Evolutionary conservation across 1,140 invertebrate genomes (phyloP).

Genomic region (Lepidurus couesii): DNA sequence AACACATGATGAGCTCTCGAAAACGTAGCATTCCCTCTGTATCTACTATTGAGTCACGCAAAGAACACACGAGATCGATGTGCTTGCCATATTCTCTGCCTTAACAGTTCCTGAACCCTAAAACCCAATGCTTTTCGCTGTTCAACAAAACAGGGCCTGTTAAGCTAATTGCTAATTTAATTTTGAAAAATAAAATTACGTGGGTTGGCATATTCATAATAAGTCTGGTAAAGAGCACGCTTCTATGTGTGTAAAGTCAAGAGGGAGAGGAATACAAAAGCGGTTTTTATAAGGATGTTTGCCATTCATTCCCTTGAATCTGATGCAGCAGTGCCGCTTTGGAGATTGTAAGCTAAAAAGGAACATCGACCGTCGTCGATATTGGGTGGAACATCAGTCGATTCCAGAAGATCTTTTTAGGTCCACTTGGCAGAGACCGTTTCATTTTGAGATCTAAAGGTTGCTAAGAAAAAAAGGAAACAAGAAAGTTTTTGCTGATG

Average conservation of each 20-base stretch:
- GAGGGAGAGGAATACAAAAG: too few relatives aligned
- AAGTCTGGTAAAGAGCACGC: too few relatives aligned
- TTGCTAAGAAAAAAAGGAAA: not conserved
- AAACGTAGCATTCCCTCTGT: not conserved
- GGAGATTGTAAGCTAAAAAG: not conserved
- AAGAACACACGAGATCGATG: not conserved
- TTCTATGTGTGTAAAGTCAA: too few relatives aligned
- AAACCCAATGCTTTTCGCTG: too few relatives aligned
- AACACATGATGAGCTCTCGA: not conserved
- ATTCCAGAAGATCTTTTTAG: not conserved
- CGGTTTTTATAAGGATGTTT: not conserved
- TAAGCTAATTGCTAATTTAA: too few relatives aligned
- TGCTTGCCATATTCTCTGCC: not conserved
- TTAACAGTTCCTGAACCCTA: too few relatives aligned
- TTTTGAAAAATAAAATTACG: too few relatives aligned
- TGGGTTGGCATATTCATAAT: too few relatives aligned
- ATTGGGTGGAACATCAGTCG: constrained; percentile 11
- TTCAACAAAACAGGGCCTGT: too few relatives aligned
- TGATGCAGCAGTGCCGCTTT: not conserved
- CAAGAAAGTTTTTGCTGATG: not conserved
- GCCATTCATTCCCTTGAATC: constrained; percentile 5
- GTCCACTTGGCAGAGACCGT: not conserved
- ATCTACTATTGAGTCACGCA: not conserved
- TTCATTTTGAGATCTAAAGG: not conserved
- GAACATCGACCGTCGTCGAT: not conserved